Conservation (phyloP, 2,888 invertebrate genomes). For the Trachelus stipa region DNA sequence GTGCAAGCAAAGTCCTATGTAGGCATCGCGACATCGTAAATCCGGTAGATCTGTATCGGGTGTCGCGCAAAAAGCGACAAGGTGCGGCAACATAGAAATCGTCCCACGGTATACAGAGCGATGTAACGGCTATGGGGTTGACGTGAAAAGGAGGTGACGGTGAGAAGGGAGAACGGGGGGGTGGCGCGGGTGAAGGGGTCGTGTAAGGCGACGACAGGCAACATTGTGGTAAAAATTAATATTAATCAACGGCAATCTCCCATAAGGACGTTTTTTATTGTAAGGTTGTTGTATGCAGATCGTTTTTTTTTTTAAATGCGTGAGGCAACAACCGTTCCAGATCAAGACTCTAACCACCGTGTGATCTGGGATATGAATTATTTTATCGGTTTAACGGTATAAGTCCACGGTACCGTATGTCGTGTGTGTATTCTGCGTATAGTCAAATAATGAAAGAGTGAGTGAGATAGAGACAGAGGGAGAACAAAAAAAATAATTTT, state of each 20-base stretch:
- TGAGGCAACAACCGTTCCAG: constrained; percentile 15
- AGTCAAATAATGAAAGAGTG: neutral
- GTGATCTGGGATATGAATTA: constrained; percentile 27
- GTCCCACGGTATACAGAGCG: neutral
- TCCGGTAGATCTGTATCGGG: constrained; percentile 27
- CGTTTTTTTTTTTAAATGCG: neutral
- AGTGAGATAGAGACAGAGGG: too few species aligned
- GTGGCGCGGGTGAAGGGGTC: too few species aligned
- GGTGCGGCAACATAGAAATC: constrained; percentile 23
- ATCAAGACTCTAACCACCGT: constrained; percentile 22
- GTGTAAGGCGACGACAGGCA: neutral
- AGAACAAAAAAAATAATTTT: neutral
- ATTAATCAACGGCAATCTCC: constrained; percentile 30
- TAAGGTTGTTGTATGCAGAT: constrained; percentile 12
- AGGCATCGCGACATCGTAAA: constrained; percentile 12
- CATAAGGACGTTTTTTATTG: neutral
- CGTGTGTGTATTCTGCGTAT: neutral
- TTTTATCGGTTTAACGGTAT: constrained; percentile 35
- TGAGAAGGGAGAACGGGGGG: too few species aligned
- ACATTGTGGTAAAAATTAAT: constrained; percentile 33
- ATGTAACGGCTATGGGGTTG: neutral
- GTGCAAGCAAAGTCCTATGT: neutral
- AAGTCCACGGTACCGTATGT: neutral
- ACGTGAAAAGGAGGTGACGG: too few species aligned
- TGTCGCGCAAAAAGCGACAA: constrained; percentile 29